Percentiles rank a stretch among this genome's conserved stretches.
Evolutionary conservation across 2,888 invertebrate genomes (phyloP).

Genomic region (Cyrtodaria siliqua): DNA sequence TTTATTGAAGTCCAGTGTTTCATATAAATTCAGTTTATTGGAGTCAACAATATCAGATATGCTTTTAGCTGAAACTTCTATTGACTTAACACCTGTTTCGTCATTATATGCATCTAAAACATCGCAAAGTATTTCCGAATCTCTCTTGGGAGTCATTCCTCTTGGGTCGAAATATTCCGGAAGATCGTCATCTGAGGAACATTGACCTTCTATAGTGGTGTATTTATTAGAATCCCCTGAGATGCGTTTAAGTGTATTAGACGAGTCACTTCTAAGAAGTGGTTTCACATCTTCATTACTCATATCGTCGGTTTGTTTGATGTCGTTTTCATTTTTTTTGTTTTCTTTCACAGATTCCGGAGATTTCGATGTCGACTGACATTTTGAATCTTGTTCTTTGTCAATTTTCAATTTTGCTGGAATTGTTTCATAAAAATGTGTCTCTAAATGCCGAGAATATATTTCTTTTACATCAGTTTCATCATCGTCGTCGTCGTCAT

Average conservation of each 20-base stretch:
- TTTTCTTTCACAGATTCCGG: not conserved
- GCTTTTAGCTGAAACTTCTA: slow-evolving; percentile 15
- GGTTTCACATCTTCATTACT: slow-evolving; percentile 4
- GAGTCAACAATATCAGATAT: slow-evolving; percentile 13
- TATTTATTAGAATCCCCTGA: slow-evolving; percentile 47
- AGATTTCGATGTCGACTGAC: not conserved
- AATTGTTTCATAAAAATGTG: no score
- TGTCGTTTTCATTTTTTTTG: not conserved
- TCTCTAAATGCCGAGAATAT: no score
- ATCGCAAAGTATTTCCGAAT: slow-evolving; percentile 63
- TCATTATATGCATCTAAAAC: slow-evolving; percentile 59
- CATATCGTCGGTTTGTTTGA: not conserved
- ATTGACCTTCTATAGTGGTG: slow-evolving; percentile 7
- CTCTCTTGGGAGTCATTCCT: slow-evolving; percentile 47
- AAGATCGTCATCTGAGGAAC: slow-evolving; percentile 48
- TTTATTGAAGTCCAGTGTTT: slow-evolving; percentile 11
- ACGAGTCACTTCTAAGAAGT: slow-evolving; percentile 28
- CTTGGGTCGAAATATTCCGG: slow-evolving; percentile 60
- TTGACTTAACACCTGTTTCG: slow-evolving; percentile 6
- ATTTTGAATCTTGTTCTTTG: not conserved
- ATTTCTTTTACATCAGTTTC: not conserved
- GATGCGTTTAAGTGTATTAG: slow-evolving; percentile 41
- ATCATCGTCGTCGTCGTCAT: not conserved
- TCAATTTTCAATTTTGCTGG: no score
- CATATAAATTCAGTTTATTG: not conserved